Evolutionary conservation across 2,888 invertebrate species (phyloP).

Genomic region (Stenolophus ochropezus): DNA sequence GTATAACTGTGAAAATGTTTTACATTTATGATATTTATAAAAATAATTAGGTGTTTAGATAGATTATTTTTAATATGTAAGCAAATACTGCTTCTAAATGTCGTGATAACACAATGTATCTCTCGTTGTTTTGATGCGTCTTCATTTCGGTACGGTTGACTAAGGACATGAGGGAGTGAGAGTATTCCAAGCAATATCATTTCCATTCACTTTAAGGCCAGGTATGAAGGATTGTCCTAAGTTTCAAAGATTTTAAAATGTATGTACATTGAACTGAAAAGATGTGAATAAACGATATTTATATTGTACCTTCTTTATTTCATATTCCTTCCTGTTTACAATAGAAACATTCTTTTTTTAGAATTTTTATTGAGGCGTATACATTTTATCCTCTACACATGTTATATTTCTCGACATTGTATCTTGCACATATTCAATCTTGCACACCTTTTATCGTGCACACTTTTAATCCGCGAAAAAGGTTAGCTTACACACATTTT

Average conservation of each 20-base stretch:
- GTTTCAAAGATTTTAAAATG: constrained; percentile 49
- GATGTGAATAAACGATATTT: constrained; percentile 72
- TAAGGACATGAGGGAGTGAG: background rate
- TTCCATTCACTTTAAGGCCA: background rate
- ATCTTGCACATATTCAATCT: too few relatives aligned
- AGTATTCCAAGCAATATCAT: background rate
- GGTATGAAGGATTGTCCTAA: background rate
- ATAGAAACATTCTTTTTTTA: too few relatives aligned
- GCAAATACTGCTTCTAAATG: constrained; percentile 71
- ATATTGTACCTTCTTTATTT: constrained; percentile 67
- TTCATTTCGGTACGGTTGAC: background rate
- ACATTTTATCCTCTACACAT: too few relatives aligned
- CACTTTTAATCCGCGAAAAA: too few relatives aligned
- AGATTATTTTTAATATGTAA: constrained; percentile 70
- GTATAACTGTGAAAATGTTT: constrained; percentile 55
- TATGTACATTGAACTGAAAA: constrained; percentile 69
- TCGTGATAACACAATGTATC: constrained; percentile 68
- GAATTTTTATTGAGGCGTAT: too few relatives aligned
- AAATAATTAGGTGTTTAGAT: constrained; percentile 64
- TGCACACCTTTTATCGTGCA: too few relatives aligned
- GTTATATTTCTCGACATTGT: too few relatives aligned
- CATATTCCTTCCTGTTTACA: too few relatives aligned
- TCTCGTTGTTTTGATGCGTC: constrained; percentile 51
- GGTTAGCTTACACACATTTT: too few relatives aligned
- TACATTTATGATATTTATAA: constrained; percentile 56